Evolutionary conservation across 2,888 invertebrate species (phyloP).

Genomic region (Laspeyria flexula): DNA sequence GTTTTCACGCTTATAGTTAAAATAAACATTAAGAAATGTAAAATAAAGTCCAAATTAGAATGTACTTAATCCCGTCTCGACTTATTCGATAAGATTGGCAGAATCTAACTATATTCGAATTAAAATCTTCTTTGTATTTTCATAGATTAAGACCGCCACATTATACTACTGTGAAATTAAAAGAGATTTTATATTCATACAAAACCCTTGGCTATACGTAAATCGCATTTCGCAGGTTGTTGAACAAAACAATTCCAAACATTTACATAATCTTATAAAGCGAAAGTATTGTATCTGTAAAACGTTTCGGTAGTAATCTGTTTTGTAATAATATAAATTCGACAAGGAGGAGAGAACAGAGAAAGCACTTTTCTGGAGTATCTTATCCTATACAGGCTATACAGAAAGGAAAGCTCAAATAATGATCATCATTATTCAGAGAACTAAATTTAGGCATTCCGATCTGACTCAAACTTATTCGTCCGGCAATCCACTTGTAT

Average conservation of each 20-base stretch:
- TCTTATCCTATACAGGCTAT: too few relatives aligned
- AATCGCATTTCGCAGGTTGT: constrained; percentile 62
- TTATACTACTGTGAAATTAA: constrained; percentile 56
- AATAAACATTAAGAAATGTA: constrained; percentile 7
- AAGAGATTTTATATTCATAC: constrained; percentile 54
- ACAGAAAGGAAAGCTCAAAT: too few relatives aligned
- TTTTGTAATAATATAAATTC: not conserved
- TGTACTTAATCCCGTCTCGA: not conserved
- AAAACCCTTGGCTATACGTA: constrained; percentile 52
- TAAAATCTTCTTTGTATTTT: constrained; percentile 56
- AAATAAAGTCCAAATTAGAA: not conserved
- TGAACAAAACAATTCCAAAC: constrained; percentile 54
- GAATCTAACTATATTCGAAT: constrained; percentile 41
- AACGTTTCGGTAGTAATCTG: constrained; percentile 6
- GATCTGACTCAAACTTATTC: too few relatives aligned
- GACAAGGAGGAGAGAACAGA: too few relatives aligned
- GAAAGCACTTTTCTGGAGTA: too few relatives aligned
- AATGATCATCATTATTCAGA: too few relatives aligned
- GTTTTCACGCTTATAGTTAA: not conserved
- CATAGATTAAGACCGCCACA: constrained; percentile 55
- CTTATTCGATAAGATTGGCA: constrained; percentile 21
- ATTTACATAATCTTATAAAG: constrained; percentile 40
- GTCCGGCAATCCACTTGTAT: too few relatives aligned
- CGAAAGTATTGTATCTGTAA: constrained; percentile 34
- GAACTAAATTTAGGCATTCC: too few relatives aligned